A percentile compares a stretch with the other conserved stretches of the same genome.
Conservation (phyloP, 2,113 vertebrate species). For the Phaetusa simplex region DNA sequence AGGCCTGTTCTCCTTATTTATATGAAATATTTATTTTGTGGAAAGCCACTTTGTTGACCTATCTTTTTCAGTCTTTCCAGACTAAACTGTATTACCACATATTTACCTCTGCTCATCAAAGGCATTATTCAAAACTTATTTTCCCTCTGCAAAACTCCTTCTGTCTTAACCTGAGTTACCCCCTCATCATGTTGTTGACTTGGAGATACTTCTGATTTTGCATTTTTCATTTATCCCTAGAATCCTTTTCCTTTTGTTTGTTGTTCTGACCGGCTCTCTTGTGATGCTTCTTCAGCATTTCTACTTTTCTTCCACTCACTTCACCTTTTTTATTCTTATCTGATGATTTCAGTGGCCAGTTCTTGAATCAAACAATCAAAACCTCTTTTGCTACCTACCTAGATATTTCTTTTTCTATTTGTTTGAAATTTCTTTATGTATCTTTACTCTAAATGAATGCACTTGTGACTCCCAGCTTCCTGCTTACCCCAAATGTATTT, state of each 20-base stretch:
- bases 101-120: background rate
- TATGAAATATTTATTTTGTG: background rate
- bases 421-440: background rate
- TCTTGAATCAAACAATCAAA: background rate
- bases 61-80: background rate
- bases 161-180: background rate
- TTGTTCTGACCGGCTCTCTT: background rate
- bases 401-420: background rate
- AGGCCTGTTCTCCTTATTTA: background rate
- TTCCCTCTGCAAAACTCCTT: background rate
- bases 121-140: background rate
- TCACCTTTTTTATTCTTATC: background rate
- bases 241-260: background rate
- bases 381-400: background rate
- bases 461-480: background rate
- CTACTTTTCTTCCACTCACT: background rate
- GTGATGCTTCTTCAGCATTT: background rate
- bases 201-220: background rate
- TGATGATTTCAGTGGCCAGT: background rate
- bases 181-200: background rate
- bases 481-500: background rate
- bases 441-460: background rate
- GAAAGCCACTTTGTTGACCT: background rate
- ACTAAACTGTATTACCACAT: background rate
- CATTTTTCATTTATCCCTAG: background rate